Base-by-base conservation (phyloP, 2,797 vertebrate genomes). In the Urocyon cinereoargenteus region DNA sequence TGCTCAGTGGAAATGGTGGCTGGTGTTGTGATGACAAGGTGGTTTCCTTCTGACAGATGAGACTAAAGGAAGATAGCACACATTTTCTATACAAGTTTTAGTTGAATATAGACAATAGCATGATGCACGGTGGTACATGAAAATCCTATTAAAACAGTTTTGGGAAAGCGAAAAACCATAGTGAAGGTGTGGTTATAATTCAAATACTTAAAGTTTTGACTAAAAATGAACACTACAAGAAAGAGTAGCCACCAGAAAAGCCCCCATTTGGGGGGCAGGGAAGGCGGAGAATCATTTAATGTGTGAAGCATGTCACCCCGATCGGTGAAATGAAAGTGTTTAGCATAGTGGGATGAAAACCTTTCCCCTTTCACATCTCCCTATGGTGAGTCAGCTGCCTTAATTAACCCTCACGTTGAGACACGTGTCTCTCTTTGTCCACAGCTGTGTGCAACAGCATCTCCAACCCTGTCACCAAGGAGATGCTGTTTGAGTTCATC, bases 381-480 rank as follows among this genome's bases (percentile, higher is more conserved):
- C 77, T 87, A 84, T 57, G 81, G 28, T 64, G 61, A 94, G 66
- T 88, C 55, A 59, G 34, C 55, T 57, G 24, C 75, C 51, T 82
- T 96, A 66, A 75, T 73, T 85, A 90, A 36, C 22, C 45, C 95
- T 94, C 79, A 96, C 2, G 0, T 55, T 55, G 82, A 90, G 59
- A 78, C 84, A 19, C 5, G 0, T 91, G 49, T 88, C 94, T 96
- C 78, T 90, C 96, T 98, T 94, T 98, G 87, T 97, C 98, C 96
- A 75, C 99, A 99, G 99, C 99, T 98, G 99, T 99, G 94, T 99
- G 99, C 97, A 99, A 99, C 98, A 99, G 99, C 98, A 99, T 99
- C 99, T 98, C 99, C 97, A 99, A 99, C 97, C 99, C 99, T 0
- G 99, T 99, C 98, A 99, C 99, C 0, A 99, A 99, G 99, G 99